Evolutionary conservation across 2,888 invertebrate genomes (phyloP), one percentile per base, ranked within the genome.

Genomic region (Nomada flava): DNA sequence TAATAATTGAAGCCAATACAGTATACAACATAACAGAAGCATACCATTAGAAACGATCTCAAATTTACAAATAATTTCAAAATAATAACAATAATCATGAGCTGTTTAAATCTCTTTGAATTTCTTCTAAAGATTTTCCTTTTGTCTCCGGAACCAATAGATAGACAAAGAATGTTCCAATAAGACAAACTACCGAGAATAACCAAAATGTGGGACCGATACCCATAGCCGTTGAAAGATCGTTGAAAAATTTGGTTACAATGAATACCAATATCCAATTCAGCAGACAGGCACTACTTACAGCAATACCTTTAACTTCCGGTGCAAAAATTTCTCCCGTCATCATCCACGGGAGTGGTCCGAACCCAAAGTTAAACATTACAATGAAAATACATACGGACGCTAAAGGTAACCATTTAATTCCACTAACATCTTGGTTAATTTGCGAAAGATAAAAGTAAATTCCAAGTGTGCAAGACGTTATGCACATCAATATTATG

Each of bases 341-440:
- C 95, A 97, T 97, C 95, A 98, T 95, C 97, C 97, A 97, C 0
- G 98, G 98, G 63, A 98, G 97, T 0, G 98, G 98, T 0, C 98
- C 98, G 89, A 96, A 97, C 65, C 98, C 98, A 53, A 98, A 91
- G 0, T 97, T 97, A 94, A 98, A 98, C 60, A 97, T 95, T 26
- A 97, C 93, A 26, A 98, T 96, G 93, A 97, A 98, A 2, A 97
- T 84, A 62, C 97, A 97, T 26, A 98, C 93, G 42, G 96, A 95
- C 1, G 96, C 89, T 7, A 98, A 94, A 0, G 98, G 98, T 76
- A 98, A 91, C 96, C 97, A 98, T 0, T 95, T 95, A 10, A 97
- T 94, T 20, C 94, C 91, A 0, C 92, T 90, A 0, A 96, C 94
- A 0, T 92, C 89, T 0, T 93, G 86, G 0, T 92, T 78, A 0